Base-by-base conservation (phyloP, 2,888 invertebrate genomes). In the Tuta absoluta region DNA sequence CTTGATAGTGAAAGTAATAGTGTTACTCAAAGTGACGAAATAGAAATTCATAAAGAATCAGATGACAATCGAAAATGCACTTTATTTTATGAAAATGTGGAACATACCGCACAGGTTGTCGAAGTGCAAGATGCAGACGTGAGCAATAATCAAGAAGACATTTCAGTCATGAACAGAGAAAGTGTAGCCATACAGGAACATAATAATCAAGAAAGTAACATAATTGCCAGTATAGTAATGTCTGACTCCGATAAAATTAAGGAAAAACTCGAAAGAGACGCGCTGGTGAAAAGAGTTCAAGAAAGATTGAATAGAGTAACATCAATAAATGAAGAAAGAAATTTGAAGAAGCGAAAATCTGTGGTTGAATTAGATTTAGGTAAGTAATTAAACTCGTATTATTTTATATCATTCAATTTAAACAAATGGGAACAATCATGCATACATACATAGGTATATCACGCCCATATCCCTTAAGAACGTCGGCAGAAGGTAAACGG, bases 301-400 rank as follows among this genome's bases (percentile, higher is more conserved):
- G 23, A 63, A 2, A 62, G 51, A 45, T 14, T 65, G 2, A 57
- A 53, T 4, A 65, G 33, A 21, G 45, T 63, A 24, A 37, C 28
- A 38, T 53, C 62, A 3, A 63, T 38, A 23, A n/a, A 14, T 57
- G 57, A 41, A 7, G 45, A 23, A n/a, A 21, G 14, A 0, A n/a
- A 45, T 23, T 45, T 59, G 38, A 5, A 75, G 68, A 28, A 69
- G 69, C 57, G 74, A 0, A 84, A 81, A 58, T 87, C 87, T 1
- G 63, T 83, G 2, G 88, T 82, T 0, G 88, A 86, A 45, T 37
- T 80, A n/a, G 82, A 87, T 21, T 41, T 60, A 38, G 59, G 59
- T 60, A 60, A 24, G 56, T 8, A 28, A 53, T 38, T 38, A 38
- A n/a, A n/a, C n/a, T n/a, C n/a, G n/a, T n/a, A n/a, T n/a, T n/a